Percentiles rank a stretch among this genome's conserved stretches.
These are phyloP conservation scores for Eleutherodactylus coqui DNA, from an alignment of 2,797 vertebrate species.

Conservation along the genomic window DNA sequence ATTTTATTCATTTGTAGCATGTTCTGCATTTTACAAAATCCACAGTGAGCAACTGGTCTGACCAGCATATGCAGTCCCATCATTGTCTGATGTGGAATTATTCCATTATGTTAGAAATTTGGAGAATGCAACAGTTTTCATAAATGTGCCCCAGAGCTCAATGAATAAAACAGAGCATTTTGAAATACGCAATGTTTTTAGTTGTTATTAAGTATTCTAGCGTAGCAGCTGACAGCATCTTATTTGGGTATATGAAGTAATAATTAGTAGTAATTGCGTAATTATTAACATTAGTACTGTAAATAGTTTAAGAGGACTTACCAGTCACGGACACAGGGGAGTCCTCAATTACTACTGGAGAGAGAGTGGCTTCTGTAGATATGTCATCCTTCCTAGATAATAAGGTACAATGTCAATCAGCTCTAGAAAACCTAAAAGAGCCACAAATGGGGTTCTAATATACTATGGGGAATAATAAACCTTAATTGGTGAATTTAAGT, in stretches of 20 bases:
- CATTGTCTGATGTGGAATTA: neutral
- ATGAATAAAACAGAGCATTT: neutral
- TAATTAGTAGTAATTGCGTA: slow-evolving; percentile 20
- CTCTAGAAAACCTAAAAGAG: slow-evolving; percentile 13
- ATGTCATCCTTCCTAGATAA: slow-evolving; percentile 52
- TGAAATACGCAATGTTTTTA: neutral
- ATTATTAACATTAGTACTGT: slow-evolving; percentile 5
- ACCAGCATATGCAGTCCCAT: neutral
- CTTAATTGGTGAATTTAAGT: neutral
- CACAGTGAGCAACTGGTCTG: too few species aligned
- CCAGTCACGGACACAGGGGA: slow-evolving; percentile 27
- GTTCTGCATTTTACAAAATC: neutral
- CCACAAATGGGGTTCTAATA: slow-evolving; percentile 7
- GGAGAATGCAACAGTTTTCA: neutral
- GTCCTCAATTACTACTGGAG: slow-evolving; percentile 46
- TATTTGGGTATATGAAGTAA: neutral
- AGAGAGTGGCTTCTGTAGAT: slow-evolving; percentile 13
- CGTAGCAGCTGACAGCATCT: neutral
- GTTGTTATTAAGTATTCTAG: neutral
- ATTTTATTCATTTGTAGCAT: neutral
- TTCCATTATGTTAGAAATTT: neutral
- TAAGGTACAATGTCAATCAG: slow-evolving; percentile 45
- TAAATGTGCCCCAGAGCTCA: neutral
- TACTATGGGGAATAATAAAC: neutral
- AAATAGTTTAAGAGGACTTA: slow-evolving; percentile 30